Base-by-base conservation (phyloP, 2,888 invertebrate species). In the Eudasyphora cyanicolor region DNA sequence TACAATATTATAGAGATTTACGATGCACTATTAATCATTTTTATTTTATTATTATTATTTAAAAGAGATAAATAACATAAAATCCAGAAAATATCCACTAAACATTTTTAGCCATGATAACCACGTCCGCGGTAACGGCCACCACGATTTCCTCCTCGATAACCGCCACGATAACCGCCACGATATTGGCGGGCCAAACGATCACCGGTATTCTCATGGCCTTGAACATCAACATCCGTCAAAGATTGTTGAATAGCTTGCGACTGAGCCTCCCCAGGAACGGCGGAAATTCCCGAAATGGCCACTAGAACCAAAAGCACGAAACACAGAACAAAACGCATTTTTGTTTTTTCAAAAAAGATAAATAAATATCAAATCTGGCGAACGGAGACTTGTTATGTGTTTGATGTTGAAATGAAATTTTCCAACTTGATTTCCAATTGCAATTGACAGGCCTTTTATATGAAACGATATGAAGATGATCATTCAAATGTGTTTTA, bases 131-230 rank as follows among this genome's bases (percentile, higher is more conserved):
- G 49, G 64, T 32, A 49, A 6, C 76, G 57, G 3, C 71, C 51
- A 62, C 29, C 38, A 38, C 83, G 57, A 3, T n/a, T n/a, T n/a
- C n/a, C n/a, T n/a, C n/a, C n/a, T n/a, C 79, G 42, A 60, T 19
- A 45, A 1, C 84, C 79, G 17, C 73, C 17, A 27, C 67, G 38
- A 69, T 57, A 35, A 19, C 49, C 49, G 32, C 77, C 57, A 21
- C 79, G 81, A 45, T 78, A 81, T 51, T 86, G 86, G 35, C 88
- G 86, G n/a, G 83, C 85, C 27, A 82, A 73, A 71, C 88, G 86
- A 57, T 75, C 85, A 5, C 87, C 87, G 75, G 82, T 85, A 79
- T 88, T 88, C 27, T 84, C 88, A 70, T 88, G 88, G 84, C 87
- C 88, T 45, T 86, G 82, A 17, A 12, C 71, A 51, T 86, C 86